Evolutionary conservation across 2,113 vertebrate species (phyloP), one percentile per base, ranked within the genome.

Genomic region (Hydropotes inermis): DNA sequence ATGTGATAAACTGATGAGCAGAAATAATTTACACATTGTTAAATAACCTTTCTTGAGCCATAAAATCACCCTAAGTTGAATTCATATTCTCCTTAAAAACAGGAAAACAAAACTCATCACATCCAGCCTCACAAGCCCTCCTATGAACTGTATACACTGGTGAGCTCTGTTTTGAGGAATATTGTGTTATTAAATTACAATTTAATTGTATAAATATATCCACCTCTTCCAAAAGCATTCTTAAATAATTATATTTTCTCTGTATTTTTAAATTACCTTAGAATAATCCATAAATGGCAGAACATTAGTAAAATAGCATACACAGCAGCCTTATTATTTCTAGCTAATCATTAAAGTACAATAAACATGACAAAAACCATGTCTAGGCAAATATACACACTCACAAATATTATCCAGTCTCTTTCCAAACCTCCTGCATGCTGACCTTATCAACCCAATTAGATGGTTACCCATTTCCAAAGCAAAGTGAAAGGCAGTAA

Each of bases 371-470:
- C 91, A 92, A 97, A 98, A 96, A 93, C 61, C 96, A 95, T 95
- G 95, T 95, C 97, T 50, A 55, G 91, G 52, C 91, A 96, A 98
- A 97, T 97, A 95, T 7, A 91, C 39, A 39, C 60, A 78, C 70
- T 91, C 94, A 93, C 97, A 97, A 98, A 97, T 98, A 97, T 93
- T 94, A 94, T 89, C 70, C 89, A 93, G n/a, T 97, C 96, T 97
- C 83, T 97, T 93, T 91, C 93, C 58, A 95, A 97, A 84, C 28
- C 82, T 94, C 36, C 86, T 81, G 82, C 64, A 61, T 3, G 45
- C 67, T 98, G 96, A 98, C 98, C 97, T 97, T 97, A 97, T 98
- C 98, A 97, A 98, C 89, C 91, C 97, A 98, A 97, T 97, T 97
- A 97, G 52, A 97, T 74, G 57, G 78, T 43, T 92, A 79, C 67